Conservation (phyloP, 2,888 invertebrate species). For the Synergus gifuensis region DNA sequence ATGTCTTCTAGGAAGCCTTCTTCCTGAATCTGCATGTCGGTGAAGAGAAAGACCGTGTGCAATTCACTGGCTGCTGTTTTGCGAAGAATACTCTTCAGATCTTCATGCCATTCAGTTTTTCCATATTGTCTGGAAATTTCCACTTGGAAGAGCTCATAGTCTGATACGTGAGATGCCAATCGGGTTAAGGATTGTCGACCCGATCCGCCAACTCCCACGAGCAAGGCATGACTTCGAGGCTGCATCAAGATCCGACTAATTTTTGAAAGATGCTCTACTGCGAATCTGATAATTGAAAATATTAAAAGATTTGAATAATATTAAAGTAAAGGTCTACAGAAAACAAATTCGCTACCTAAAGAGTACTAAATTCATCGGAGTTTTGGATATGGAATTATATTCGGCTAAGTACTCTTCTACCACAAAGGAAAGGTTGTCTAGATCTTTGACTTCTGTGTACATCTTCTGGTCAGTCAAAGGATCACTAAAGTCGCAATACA, state of each 20-base stretch:
- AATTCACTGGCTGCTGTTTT: slow-evolving; percentile 91
- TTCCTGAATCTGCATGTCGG: slow-evolving; percentile 96
- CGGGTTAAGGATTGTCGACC: slow-evolving; percentile 95
- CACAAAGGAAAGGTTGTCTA: slow-evolving; percentile 87
- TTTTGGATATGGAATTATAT: slow-evolving; percentile 96
- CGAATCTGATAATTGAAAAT: slow-evolving; percentile 83
- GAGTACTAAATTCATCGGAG: slow-evolving; percentile 96
- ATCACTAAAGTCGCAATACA: slow-evolving; percentile 97
- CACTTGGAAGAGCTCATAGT: slow-evolving; percentile 94
- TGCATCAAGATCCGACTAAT: slow-evolving; percentile 94
- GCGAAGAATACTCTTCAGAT: slow-evolving; percentile 88
- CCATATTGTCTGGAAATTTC: slow-evolving; percentile 94
- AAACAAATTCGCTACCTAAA: slow-evolving; percentile 82
- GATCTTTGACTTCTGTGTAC: slow-evolving; percentile 86
- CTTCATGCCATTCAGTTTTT: slow-evolving; percentile 93
- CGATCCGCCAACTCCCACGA: slow-evolving; percentile 96
- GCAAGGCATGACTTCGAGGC: slow-evolving; percentile 92
- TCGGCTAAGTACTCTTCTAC: slow-evolving; percentile 93
- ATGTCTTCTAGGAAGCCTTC: slow-evolving; percentile 96
- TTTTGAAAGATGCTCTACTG: slow-evolving; percentile 95
- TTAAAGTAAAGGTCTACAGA: neutral
- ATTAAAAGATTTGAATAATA: neutral
- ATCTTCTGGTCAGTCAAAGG: slow-evolving; percentile 82
- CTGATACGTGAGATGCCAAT: slow-evolving; percentile 93
- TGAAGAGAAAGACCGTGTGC: slow-evolving; percentile 93